Evolutionary conservation across 1,140 invertebrate genomes (phyloP).

Genomic region (Pseudomyrmex sp.): DNA sequence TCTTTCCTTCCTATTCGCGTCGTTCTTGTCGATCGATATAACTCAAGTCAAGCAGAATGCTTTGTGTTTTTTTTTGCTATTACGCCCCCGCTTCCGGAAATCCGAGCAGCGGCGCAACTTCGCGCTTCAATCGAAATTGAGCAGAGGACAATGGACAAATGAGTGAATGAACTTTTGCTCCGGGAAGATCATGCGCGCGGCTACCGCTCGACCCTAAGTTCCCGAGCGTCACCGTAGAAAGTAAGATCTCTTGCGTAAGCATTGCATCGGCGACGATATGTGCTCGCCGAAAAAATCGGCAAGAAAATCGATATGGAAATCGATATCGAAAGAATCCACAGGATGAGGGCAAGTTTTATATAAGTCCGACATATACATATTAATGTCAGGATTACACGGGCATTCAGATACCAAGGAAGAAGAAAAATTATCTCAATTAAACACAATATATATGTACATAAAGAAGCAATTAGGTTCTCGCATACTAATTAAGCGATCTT

Average conservation of each 20-base stretch:
- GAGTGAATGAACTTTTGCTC: slow-evolving; percentile 36
- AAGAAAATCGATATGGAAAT: background rate
- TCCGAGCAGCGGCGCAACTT: background rate
- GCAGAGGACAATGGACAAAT: slow-evolving; percentile 1
- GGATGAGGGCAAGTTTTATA: no score
- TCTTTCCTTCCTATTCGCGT: slow-evolving; percentile 35
- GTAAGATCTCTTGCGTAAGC: slow-evolving; percentile 66
- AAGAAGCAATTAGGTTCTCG: background rate
- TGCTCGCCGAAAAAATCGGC: slow-evolving; percentile 2
- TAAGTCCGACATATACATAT: no score
- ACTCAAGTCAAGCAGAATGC: slow-evolving; percentile 13
- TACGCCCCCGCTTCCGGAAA: slow-evolving; percentile 48
- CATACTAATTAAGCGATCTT: background rate
- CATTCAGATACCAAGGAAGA: background rate
- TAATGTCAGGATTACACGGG: no score
- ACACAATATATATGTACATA: background rate
- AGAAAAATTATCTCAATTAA: background rate
- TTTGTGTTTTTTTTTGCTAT: background rate
- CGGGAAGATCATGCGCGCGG: slow-evolving; percentile 43
- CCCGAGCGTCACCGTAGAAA: slow-evolving; percentile 59
- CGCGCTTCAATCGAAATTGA: slow-evolving; percentile 1
- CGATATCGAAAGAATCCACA: no score
- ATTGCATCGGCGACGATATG: background rate
- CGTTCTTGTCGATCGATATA: slow-evolving; percentile 34
- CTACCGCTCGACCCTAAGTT: slow-evolving; percentile 7